Base-by-base conservation (phyloP, 2,888 invertebrate genomes). In the Timandra comae region DNA sequence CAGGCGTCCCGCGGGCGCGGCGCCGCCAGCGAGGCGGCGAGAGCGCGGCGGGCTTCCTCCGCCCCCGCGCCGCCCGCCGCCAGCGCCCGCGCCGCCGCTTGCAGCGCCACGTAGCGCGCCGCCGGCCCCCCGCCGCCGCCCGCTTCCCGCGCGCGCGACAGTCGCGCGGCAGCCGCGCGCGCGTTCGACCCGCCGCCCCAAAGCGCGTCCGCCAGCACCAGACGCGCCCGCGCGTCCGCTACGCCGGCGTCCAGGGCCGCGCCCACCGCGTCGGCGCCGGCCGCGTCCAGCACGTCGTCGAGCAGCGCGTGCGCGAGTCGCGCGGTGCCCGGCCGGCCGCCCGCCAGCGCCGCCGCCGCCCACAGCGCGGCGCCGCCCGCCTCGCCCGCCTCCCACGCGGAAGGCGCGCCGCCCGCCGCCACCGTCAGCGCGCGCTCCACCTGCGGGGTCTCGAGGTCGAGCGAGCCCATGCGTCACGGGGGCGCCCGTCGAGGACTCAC, bases 191-290 rank as follows among this genome's bases (percentile, higher is more conserved):
- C 27, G 28, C 44, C 35, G 35, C 48, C 21, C 39, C 56, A 44
- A 44, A 54, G 38, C 35, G 41, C 43, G 43, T 50, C 51, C 33
- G 43, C 12, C 35, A 56, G 43, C 29, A 29, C 38, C 36, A 38
- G 13, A 9, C 42, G 31, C 28, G 42, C 37, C 27, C 32, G 39
- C 8, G 41, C 9, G 12, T 9, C 33, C 10, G 27, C 34, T 26
- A 22, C 21, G 32, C 23, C 46, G 30, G 25, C 48, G 27, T 27
- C 31, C 21, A 49, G 40, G 35, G 46, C 38, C 8, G 33, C 46
- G 32, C 12, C 35, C 30, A 39, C 10, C 27, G 25, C 25, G 9
- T 24, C 20, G 12, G 30, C 29, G 16, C 24, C 34, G 27, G 9
- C 16, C 11, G 33, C 27, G 21, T 20, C 16, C 27, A 32, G 30